phyloP scores from a whole-genome alignment of 2,113 vertebrate species.

The Hyla sarda region DNA sequence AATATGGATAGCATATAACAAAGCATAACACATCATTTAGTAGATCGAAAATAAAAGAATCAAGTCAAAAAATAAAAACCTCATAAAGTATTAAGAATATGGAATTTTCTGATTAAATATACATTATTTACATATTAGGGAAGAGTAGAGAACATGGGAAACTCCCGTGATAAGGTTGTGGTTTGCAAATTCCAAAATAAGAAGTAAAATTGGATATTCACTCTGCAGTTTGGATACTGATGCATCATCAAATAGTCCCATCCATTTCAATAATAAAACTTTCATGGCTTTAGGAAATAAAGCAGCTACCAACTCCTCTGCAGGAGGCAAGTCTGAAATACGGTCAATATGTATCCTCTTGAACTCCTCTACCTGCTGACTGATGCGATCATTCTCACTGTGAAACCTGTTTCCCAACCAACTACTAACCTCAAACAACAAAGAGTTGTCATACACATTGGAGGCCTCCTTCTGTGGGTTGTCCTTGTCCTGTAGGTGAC shows the following conservation, averaged over 20 bases:
- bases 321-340: conserved; percentile 80
- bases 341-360: conserved; percentile 79
- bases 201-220: conserved; percentile 80
- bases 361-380: conserved; percentile 78
- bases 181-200: conserved; percentile 83
- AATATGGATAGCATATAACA: no score
- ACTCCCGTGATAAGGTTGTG: conserved; percentile 84
- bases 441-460: conserved; percentile 71
- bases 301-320: conserved; percentile 75
- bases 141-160: conserved; percentile 82
- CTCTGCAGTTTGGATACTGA: conserved; percentile 74
- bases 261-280: conserved; percentile 79
- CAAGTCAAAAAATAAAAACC: no score
- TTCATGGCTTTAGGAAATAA: conserved; percentile 81
- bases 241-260: conserved; percentile 77
- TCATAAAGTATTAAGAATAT: no score
- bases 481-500: conserved; percentile 15
- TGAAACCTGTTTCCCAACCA: conserved; percentile 80
- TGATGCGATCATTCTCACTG: conserved; percentile 74
- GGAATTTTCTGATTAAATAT: no score
- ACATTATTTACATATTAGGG: conserved; percentile 76
- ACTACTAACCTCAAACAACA: conserved; percentile 69
- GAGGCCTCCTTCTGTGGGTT: neutral
- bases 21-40: no score
- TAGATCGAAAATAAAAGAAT: no score